Percentiles rank a stretch among this genome's conserved stretches.
Conservation (phyloP, 2,113 vertebrate genomes). For the Erinaceus europaeus region DNA sequence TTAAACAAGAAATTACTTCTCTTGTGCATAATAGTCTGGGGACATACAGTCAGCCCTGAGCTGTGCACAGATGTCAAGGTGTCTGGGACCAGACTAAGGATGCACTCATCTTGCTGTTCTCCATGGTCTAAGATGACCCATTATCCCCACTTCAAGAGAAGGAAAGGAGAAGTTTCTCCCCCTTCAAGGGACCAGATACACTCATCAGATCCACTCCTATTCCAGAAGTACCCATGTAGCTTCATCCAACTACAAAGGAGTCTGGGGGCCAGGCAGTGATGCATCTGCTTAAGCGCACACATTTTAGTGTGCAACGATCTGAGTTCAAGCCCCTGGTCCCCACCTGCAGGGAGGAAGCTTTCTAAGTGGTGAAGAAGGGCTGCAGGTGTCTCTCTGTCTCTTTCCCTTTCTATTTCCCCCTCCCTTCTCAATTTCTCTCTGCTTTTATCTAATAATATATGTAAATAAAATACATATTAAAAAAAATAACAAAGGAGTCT, state of each 20-base stretch:
- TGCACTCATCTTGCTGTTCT: not conserved
- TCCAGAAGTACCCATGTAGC: not conserved
- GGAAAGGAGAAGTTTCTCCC: not conserved
- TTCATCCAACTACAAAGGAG: not conserved
- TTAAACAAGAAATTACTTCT: not conserved
- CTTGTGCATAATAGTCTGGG: rapidly evolving
- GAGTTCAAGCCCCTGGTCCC: too few species aligned
- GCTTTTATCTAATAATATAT: too few species aligned
- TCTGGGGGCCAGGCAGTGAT: too few species aligned
- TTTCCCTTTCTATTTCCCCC: too few species aligned
- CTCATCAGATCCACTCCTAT: not conserved
- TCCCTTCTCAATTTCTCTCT: too few species aligned
- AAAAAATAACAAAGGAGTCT: too few species aligned
- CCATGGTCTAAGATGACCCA: not conserved
- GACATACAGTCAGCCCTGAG: not conserved
- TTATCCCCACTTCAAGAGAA: not conserved
- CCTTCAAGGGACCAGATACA: not conserved
- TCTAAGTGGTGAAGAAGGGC: too few species aligned
- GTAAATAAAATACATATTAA: too few species aligned
- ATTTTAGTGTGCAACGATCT: too few species aligned
- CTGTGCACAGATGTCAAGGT: rapidly evolving
- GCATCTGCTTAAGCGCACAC: too few species aligned
- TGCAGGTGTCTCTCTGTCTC: too few species aligned
- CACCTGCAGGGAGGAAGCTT: too few species aligned
- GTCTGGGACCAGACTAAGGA: not conserved